Evolutionary conservation across 2,888 invertebrate species (phyloP).

Genomic region (Iphiclides podalirius): DNA sequence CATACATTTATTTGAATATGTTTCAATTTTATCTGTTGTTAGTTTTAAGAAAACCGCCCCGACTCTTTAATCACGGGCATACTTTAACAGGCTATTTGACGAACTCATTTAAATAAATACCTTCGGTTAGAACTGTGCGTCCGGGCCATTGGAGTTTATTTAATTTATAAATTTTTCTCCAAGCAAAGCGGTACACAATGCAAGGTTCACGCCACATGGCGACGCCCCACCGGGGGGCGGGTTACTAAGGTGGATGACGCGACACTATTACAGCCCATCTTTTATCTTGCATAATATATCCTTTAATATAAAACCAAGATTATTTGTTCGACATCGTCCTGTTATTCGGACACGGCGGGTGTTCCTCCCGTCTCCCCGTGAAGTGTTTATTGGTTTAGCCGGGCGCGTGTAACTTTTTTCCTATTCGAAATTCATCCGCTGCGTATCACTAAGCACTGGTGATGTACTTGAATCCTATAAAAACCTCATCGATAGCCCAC

Average conservation of each 20-base stretch:
- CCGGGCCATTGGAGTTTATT: constrained; percentile 57
- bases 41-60: constrained; percentile 50
- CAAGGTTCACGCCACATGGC: constrained; percentile 38
- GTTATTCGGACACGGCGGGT: constrained; percentile 70
- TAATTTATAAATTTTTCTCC: constrained; percentile 58
- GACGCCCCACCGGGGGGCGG: constrained; percentile 66
- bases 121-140: constrained; percentile 54
- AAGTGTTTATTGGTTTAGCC: constrained; percentile 25
- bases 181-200: constrained; percentile 38
- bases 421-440: constrained; percentile 11
- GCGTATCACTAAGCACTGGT: neutral
- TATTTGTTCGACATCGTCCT: constrained; percentile 67
- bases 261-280: constrained; percentile 75
- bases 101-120: constrained; percentile 79
- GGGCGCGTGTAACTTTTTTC: constrained; percentile 14
- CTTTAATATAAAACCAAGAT: constrained; percentile 73
- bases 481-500: neutral
- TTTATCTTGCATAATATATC: constrained; percentile 75
- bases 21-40: too few species aligned
- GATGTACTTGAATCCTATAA: neutral
- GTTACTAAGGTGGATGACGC: constrained; percentile 72
- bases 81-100: constrained; percentile 75
- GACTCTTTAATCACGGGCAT: constrained; percentile 69
- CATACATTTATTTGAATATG: too few species aligned
- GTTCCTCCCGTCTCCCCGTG: constrained; percentile 41